These are phyloP conservation scores for Microtus montanus DNA, from an alignment of 2,113 vertebrate species.

Conservation along the genomic window DNA sequence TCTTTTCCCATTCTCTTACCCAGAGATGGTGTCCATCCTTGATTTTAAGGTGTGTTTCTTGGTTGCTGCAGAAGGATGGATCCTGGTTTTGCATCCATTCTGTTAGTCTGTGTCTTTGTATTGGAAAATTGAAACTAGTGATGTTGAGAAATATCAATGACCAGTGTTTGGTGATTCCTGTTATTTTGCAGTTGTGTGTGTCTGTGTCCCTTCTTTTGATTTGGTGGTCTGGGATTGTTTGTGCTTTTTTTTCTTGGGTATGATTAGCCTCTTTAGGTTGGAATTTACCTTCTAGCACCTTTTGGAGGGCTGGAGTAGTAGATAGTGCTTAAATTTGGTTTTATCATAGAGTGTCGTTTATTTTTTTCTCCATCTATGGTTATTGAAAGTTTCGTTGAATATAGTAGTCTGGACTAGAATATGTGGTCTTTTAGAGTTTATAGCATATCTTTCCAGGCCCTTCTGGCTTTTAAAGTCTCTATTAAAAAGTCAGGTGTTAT, in stretches of 20 bases:
- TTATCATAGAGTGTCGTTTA: neutral
- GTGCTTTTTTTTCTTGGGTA: neutral
- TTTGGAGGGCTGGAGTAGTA: neutral
- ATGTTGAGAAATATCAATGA: neutral
- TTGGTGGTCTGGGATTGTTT: neutral
- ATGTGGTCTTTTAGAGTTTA: neutral
- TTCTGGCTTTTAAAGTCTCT: too few relatives aligned
- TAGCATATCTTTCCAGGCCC: neutral
- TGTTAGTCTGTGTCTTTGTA: neutral
- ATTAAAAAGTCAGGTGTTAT: too few relatives aligned
- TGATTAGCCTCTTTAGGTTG: neutral
- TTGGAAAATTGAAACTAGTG: neutral
- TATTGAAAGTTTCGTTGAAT: too few relatives aligned
- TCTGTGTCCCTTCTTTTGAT: neutral
- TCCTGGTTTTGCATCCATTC: neutral
- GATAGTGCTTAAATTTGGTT: neutral
- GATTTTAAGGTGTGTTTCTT: neutral
- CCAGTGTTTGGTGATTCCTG: neutral
- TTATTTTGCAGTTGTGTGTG: neutral
- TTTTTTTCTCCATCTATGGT: too few relatives aligned
- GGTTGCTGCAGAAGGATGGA: neutral
- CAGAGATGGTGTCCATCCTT: neutral
- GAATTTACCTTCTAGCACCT: neutral
- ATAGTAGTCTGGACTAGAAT: neutral
- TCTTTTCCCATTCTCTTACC: neutral